Evolutionary conservation across 1,140 invertebrate genomes (phyloP), one percentile per base, ranked within the genome.

Genomic region (Arctopsyche grandis): DNA sequence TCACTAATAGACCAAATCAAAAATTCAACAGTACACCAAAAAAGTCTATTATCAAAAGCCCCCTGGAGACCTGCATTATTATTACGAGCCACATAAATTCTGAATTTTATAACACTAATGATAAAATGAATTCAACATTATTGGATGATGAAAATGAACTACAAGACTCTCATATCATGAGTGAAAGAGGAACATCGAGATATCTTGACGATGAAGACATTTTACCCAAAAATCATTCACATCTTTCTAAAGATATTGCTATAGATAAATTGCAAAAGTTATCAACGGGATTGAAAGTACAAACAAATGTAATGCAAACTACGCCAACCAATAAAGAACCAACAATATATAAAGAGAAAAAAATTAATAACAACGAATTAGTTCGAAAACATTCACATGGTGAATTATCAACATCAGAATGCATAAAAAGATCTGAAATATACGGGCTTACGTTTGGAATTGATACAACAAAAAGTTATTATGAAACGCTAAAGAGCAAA

Each of bases 241-340:
- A 56, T 29, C 5, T 66, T 75, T 26, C 60, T 16, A 77, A 80
- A 38, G 69, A 79, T 21, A 29, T 82, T 4, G 78, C 78, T 21
- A 81, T 81, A 9, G 81, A 79, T 29, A 82, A 82, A 78, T 44
- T 82, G 73, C 78, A 82, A 79, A 78, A 77, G 70, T 66, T 82
- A 79, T 80, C 79, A 1, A 82, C 78, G 0, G 81, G 79, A 14
- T 73, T 82, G 38, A 82, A 77, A 73, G 78, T 76, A 21, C 78
- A 82, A 56, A 29, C 48, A n/a, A 74, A 79, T 44, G 79, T 76
- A 7, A 70, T 82, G 73, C 70, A 73, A 80, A 63, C 43, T 5
- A 69, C 29, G 16, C 21, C 60, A 69, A 14, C 12, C 1, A 16
- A 9, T 44, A 70, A 56, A 48, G 46, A 21, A 75, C 43, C 52